Conservation (phyloP, 2,888 invertebrate genomes). For the Gonocerus acuteangulatus region DNA sequence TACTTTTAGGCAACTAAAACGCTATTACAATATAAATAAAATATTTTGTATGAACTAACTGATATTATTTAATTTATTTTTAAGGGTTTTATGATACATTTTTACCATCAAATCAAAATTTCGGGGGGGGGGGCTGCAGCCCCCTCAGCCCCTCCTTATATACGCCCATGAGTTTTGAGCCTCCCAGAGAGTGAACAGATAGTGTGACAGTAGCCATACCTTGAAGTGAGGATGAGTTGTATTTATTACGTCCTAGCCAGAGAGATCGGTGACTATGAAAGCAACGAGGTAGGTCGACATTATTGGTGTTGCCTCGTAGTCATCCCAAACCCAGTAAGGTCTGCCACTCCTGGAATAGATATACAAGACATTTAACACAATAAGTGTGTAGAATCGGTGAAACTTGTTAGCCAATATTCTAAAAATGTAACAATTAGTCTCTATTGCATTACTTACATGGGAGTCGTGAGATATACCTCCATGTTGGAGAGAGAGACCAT, state of each 20-base stretch:
- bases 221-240: conserved; percentile 32
- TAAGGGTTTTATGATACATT: too few species aligned
- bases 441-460: conserved; percentile 45
- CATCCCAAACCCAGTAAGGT: conserved; percentile 60
- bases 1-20: too few species aligned
- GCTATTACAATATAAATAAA: too few species aligned
- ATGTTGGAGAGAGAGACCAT: conserved; percentile 66
- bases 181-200: too few species aligned
- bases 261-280: conserved; percentile 67
- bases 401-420: too few species aligned
- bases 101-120: too few species aligned
- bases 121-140: too few species aligned
- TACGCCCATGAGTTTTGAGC: too few species aligned
- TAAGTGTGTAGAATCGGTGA: not conserved
- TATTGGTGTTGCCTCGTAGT: conserved; percentile 63
- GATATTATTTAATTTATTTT: too few species aligned
- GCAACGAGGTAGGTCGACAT: conserved; percentile 94
- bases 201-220: too few species aligned
- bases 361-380: not conserved
- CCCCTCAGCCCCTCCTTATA: too few species aligned
- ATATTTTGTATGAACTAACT: too few species aligned
- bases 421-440: not conserved
- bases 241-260: conserved; percentile 48
- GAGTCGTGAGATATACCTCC: conserved; percentile 51
- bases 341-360: conserved; percentile 47